Evolutionary conservation across 2,113 vertebrate species (phyloP).

Genomic region (Felis catus): DNA sequence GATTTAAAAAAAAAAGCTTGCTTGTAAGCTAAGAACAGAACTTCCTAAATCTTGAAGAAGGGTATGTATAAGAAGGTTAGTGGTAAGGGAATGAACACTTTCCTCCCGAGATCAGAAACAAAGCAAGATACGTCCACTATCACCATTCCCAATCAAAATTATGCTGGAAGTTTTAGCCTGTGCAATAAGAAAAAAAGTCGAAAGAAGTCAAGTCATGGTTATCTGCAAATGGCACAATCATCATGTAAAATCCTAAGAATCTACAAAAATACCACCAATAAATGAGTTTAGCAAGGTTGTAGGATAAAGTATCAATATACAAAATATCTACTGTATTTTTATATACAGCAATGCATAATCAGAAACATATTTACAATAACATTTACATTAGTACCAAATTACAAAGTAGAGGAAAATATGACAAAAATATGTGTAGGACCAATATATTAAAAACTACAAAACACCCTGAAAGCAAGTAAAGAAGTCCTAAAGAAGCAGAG

Average conservation of each 20-base stretch:
- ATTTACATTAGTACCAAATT: background rate
- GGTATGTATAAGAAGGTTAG: background rate
- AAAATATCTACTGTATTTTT: background rate
- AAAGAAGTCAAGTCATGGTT: background rate
- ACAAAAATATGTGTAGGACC: background rate
- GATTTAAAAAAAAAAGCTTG: background rate
- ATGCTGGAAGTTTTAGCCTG: background rate
- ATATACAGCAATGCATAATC: background rate
- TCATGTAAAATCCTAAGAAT: background rate
- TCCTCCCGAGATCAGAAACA: background rate
- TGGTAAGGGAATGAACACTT: background rate
- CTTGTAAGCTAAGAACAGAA: background rate
- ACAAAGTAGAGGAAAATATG: background rate
- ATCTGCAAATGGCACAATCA: background rate
- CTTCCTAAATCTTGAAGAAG: background rate
- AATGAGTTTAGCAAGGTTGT: background rate
- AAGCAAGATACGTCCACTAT: background rate
- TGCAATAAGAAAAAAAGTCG: background rate
- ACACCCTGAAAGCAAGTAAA: background rate
- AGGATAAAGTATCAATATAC: background rate
- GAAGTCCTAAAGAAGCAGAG: background rate
- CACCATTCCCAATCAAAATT: background rate
- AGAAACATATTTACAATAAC: background rate
- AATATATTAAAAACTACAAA: background rate
- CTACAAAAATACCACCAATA: background rate